A percentile compares a stretch with the other conserved stretches of the same genome.
Conservation (phyloP, 2,113 vertebrate genomes). For the Dipodomys stephensi region DNA sequence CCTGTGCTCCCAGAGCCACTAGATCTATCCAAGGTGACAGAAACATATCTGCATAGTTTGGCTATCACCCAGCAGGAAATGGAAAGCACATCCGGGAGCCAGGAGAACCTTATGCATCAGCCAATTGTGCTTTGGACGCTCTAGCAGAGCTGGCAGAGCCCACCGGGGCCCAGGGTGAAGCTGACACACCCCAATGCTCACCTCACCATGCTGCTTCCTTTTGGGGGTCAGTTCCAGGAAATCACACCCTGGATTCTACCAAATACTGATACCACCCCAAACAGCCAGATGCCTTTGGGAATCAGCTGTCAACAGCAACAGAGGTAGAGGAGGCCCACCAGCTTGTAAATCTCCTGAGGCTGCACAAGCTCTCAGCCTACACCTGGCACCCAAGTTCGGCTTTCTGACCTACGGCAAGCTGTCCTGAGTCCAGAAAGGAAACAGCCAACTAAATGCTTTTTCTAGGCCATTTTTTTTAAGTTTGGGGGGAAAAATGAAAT, state of each 20-base stretch:
- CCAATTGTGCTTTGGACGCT: neutral
- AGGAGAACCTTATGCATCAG: neutral
- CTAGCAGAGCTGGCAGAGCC: neutral
- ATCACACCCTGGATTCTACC: neutral
- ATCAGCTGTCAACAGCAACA: neutral
- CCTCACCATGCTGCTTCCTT: neutral
- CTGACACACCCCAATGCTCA: neutral
- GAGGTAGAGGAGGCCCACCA: neutral
- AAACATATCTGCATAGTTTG: neutral
- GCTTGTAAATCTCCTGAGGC: neutral
- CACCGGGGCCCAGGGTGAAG: neutral
- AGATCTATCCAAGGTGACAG: neutral
- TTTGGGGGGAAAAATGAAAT: neutral
- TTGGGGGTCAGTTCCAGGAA: constrained; percentile 51
- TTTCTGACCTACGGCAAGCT: neutral
- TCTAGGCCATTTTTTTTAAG: neutral
- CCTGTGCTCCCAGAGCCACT: constrained; percentile 30
- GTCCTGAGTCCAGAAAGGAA: constrained; percentile 33
- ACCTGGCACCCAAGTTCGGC: neutral
- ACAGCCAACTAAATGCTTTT: constrained; percentile 16
- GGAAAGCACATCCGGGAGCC: neutral
- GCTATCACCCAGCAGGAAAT: neutral
- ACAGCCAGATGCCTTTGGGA: neutral
- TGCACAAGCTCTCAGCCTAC: neutral
- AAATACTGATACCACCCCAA: neutral